Conservation (phyloP, 1,140 invertebrate species). For the Drosophila insularis region DNA sequence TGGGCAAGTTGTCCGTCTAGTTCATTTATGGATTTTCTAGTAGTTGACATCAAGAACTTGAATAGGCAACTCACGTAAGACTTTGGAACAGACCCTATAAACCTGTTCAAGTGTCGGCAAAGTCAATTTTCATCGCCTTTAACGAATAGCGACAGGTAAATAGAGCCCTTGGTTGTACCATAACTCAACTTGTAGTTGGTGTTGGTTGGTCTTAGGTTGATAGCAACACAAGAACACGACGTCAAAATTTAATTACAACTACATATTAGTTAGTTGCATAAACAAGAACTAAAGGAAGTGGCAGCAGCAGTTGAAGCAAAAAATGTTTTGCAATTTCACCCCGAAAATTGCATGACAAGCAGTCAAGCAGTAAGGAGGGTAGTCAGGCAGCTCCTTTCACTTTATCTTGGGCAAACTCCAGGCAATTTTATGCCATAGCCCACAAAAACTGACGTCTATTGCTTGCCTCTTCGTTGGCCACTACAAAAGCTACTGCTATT, state of each 20-base stretch:
- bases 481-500: neutral
- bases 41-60: neutral
- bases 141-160: slow-evolving; percentile 42
- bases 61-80: slow-evolving; percentile 2
- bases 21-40: neutral
- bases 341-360: slow-evolving; percentile 51
- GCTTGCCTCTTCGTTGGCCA: slow-evolving; percentile 42
- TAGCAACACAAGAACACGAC: slow-evolving; percentile 11
- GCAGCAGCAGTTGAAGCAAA: neutral
- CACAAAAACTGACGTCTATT: slow-evolving; percentile 72
- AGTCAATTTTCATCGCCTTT: slow-evolving; percentile 44
- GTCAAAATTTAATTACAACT: slow-evolving; percentile 76
- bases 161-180: slow-evolving; percentile 3
- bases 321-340: slow-evolving; percentile 59
- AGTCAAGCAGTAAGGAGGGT: slow-evolving; percentile 34
- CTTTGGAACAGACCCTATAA: neutral
- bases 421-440: slow-evolving; percentile 65
- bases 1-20: neutral
- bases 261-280: slow-evolving; percentile 76
- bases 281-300: slow-evolving; percentile 45
- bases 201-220: no score
- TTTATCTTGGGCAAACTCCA: slow-evolving; percentile 60
- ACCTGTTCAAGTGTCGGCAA: slow-evolving; percentile 25
- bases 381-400: slow-evolving; percentile 20
- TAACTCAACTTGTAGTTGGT: neutral